Evolutionary conservation across 2,113 vertebrate species (phyloP).

Genomic region (Pomatorhinus ruficollis): DNA sequence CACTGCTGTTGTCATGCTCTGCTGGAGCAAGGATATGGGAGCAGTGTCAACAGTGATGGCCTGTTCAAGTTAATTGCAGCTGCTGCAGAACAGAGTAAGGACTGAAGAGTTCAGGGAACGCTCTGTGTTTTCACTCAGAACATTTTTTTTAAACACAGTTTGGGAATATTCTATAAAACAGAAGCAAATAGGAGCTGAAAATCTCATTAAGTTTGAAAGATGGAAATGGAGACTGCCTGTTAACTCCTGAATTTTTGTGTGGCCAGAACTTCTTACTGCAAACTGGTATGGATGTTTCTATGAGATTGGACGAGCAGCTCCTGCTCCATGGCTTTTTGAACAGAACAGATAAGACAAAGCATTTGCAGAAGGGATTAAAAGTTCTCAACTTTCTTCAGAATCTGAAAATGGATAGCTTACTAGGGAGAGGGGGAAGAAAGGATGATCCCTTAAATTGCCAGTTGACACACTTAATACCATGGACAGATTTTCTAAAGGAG

Average conservation of each 20-base stretch:
- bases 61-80: neutral
- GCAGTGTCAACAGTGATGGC: neutral
- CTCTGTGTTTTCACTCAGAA: neutral
- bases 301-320: neutral
- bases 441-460: neutral
- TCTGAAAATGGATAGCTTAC: neutral
- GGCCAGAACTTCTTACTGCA: neutral
- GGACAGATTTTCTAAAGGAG: neutral
- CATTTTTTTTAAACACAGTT: neutral
- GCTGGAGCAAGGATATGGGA: neutral
- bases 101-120: neutral
- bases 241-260: neutral
- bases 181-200: neutral
- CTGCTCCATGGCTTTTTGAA: neutral
- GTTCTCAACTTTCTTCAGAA: neutral
- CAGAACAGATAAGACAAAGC: neutral
- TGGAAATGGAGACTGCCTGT: neutral
- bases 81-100: neutral
- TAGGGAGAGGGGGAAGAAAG: neutral
- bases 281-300: neutral
- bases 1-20: neutral
- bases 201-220: neutral
- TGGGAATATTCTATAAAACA: neutral
- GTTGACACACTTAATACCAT: neutral
- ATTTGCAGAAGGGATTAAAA: neutral